These are phyloP conservation scores for Connochaetes taurinus DNA, from an alignment of 2,113 vertebrate species.

Conservation along the genomic window DNA sequence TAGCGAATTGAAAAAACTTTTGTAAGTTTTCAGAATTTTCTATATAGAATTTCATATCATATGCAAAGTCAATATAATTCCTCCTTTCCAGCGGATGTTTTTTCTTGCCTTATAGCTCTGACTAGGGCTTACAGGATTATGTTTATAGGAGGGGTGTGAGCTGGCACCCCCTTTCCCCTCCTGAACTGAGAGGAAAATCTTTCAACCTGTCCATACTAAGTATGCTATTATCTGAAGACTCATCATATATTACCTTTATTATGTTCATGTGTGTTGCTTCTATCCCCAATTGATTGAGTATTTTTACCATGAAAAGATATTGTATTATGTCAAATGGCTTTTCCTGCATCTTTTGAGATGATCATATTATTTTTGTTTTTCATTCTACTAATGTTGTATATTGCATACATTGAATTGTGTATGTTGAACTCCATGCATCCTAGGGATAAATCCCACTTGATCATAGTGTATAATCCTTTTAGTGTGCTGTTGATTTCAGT, in stretches of 20 bases:
- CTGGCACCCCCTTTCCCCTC: background rate
- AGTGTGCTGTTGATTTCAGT: background rate
- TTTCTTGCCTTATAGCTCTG: background rate
- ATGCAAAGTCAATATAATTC: background rate
- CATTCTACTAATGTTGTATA: background rate
- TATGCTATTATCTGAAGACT: background rate
- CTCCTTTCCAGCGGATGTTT: background rate
- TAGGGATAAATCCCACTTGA: background rate
- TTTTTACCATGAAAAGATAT: background rate
- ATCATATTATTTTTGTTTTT: background rate
- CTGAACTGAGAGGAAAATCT: background rate
- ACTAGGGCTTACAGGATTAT: background rate
- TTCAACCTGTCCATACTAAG: background rate
- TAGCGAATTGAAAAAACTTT: background rate
- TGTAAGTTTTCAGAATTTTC: background rate
- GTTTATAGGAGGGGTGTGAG: background rate
- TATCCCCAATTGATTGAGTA: background rate
- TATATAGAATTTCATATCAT: background rate
- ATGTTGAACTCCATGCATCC: background rate
- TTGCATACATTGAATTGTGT: background rate
- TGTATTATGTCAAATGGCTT: background rate
- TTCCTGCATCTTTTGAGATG: background rate
- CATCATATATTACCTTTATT: background rate
- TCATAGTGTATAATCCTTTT: background rate
- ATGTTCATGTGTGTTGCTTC: background rate